phyloP scores from a whole-genome alignment of 2,888 invertebrate species.

The Ischnura elegans region DNA sequence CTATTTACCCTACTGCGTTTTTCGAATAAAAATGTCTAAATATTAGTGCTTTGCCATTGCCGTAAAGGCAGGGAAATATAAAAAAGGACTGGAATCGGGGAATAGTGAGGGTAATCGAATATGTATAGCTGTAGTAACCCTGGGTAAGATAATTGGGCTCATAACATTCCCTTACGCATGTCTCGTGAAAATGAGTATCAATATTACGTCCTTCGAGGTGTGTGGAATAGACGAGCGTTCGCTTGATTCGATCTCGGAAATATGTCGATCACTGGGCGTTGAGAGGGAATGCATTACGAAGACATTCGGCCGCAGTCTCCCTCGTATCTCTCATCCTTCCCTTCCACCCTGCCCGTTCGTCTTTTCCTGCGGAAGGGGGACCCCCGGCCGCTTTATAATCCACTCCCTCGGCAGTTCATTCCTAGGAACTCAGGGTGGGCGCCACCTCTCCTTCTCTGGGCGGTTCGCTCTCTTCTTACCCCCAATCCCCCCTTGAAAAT shows the following conservation, averaged over 20 bases:
- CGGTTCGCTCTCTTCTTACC: not conserved
- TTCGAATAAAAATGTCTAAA: too few relatives aligned
- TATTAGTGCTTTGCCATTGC: too few relatives aligned
- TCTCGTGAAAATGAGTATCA: not conserved
- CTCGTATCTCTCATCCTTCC: not conserved
- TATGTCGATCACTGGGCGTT: conserved; percentile 38
- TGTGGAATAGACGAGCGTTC: not conserved
- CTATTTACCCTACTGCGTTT: too few relatives aligned
- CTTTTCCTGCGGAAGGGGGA: conserved; percentile 33
- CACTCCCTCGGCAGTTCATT: conserved; percentile 61
- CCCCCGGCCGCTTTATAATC: conserved; percentile 39
- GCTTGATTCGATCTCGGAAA: not conserved
- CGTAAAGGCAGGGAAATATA: too few relatives aligned
- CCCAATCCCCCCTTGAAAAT: not conserved
- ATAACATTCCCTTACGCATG: not conserved
- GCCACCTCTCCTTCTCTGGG: not conserved
- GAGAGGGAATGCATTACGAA: conserved; percentile 15
- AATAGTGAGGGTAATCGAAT: too few relatives aligned
- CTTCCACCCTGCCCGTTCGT: not conserved
- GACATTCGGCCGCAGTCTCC: conserved; percentile 27
- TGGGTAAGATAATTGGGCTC: too few relatives aligned
- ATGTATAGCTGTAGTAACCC: too few relatives aligned
- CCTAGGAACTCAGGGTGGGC: not conserved
- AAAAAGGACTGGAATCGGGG: too few relatives aligned
- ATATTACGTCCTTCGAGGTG: not conserved